Evolutionary conservation across 2,113 vertebrate species (phyloP), one percentile per base, ranked within the genome.

Genomic region (Bambusicola thoracicus): DNA sequence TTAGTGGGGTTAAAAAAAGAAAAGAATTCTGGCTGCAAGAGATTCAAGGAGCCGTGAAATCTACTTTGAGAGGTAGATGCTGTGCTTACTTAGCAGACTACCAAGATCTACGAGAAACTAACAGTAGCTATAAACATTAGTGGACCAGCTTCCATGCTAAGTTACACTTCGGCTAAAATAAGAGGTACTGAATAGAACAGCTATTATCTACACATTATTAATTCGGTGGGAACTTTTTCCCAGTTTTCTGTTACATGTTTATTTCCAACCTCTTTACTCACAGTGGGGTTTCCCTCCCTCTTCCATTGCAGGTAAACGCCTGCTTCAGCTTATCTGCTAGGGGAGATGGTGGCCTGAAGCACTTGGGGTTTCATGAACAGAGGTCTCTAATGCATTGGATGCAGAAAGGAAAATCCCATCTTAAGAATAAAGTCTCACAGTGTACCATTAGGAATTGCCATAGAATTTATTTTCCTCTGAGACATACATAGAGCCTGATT

Each of bases 21-120:
- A 63, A 62, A 41, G 14, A 20, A 81, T 94, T 94, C 6, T 15
- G 93, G 41, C 89, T 96, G 69, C 68, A 41, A 65, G 63, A 95
- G 73, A 46, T 36, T 92, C 69, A 94, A 75, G 93, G 89, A 96
- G 62, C 83, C 95, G 90, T 88, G 94, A 97, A 89, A 92, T 96
- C 93, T 91, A 88, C 82, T 95, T 89, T 84, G 41, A 78, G 48
- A 79, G 62, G 74, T 65, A 84, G 65, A 19, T 6, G 43, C 66
- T 16, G n/a, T 68, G 51, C 81, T 88, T 88, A 82, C 43, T 79
- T 73, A 78, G 72, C 16, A 77, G 66, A 25, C 66, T 34, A 73
- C 78, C 77, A 90, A 69, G 85, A 65, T 75, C 85, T 79, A 84
- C 92, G 77, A 72, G 51, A 84, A 94, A 65, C 34, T 81, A 93